Evolutionary conservation across 1,140 invertebrate genomes (phyloP).

Genomic region (Thalassaphorura encarpata): DNA sequence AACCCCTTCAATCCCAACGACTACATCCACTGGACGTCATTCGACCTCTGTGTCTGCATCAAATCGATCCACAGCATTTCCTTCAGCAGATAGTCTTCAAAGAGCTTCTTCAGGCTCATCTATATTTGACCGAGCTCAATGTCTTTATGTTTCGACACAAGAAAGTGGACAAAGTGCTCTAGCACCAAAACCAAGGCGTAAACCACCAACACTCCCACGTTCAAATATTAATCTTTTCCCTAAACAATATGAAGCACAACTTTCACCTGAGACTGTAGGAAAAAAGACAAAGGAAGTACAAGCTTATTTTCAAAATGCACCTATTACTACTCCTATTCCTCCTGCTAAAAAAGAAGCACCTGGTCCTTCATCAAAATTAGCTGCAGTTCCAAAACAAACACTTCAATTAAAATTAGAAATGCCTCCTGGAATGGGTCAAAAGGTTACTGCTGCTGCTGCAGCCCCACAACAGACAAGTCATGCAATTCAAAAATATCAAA

Average conservation of each 20-base stretch:
- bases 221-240: slow-evolving; percentile 41
- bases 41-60: slow-evolving; percentile 33
- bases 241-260: slow-evolving; percentile 65
- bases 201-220: slow-evolving; percentile 21
- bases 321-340: neutral
- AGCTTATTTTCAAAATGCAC: slow-evolving; percentile 52
- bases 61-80: neutral
- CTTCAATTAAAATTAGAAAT: no score
- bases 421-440: no score
- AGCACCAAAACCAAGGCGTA: slow-evolving; percentile 38
- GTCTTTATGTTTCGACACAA: slow-evolving; percentile 18
- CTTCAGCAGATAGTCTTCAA: slow-evolving; percentile 12
- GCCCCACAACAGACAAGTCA: neutral
- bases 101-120: slow-evolving; percentile 27
- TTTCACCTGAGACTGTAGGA: slow-evolving; percentile 55
- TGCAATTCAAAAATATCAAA: neutral
- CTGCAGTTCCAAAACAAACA: neutral
- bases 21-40: no score
- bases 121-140: slow-evolving; percentile 27
- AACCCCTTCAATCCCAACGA: no score
- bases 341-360: neutral
- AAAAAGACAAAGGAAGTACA: slow-evolving; percentile 67
- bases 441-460: slow-evolving; percentile 21
- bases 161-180: slow-evolving; percentile 2
- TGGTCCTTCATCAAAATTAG: no score